These are phyloP conservation scores for Callimorpha dominula DNA, from an alignment of 2,888 invertebrate genomes.

Conservation along the genomic window DNA sequence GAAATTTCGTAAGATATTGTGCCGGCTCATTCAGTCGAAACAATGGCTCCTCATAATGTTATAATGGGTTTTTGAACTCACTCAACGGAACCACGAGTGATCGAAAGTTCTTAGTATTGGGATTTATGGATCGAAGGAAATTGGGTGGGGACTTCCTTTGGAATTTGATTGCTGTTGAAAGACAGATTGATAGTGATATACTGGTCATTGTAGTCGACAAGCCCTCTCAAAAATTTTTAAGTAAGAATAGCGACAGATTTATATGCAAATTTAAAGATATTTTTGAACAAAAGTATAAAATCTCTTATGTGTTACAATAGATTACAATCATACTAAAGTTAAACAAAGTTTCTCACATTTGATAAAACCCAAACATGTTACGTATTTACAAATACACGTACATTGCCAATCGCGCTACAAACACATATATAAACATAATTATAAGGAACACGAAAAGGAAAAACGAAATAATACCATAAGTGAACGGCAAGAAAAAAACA, in stretches of 20 bases:
- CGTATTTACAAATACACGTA: too few relatives aligned
- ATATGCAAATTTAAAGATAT: neutral
- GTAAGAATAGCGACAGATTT: neutral
- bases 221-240: constrained; percentile 5
- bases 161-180: constrained; percentile 53
- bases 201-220: constrained; percentile 28
- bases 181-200: constrained; percentile 23
- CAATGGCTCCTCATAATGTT: constrained; percentile 83
- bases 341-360: neutral
- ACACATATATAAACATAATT: constrained; percentile 44
- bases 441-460: constrained; percentile 37
- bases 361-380: neutral
- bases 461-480: constrained; percentile 36
- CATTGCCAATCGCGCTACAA: constrained; percentile 34
- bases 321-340: neutral
- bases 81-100: constrained; percentile 79
- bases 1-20: constrained; percentile 86
- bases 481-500: constrained; percentile 49
- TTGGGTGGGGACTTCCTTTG: constrained; percentile 76
- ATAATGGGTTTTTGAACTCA: constrained; percentile 83
- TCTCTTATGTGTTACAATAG: too few relatives aligned
- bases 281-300: neutral
- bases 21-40: constrained; percentile 81
- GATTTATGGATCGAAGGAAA: constrained; percentile 74
- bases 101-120: constrained; percentile 77